Percentiles rank a stretch among this genome's conserved stretches.
These are phyloP conservation scores for Rhinophrynus dorsalis DNA, from an alignment of 2,797 vertebrate species.

Conservation along the genomic window DNA sequence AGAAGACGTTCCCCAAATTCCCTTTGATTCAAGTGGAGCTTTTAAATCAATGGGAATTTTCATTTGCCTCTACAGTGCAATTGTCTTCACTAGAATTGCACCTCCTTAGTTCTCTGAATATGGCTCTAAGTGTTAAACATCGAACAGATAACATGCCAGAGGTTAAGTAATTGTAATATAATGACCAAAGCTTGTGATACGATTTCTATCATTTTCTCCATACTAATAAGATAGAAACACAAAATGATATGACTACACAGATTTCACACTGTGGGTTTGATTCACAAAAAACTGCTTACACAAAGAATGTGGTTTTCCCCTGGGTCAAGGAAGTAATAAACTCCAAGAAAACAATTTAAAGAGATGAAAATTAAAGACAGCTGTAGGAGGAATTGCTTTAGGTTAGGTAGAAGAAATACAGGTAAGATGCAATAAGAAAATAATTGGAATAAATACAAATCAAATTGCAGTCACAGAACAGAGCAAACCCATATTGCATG, in stretches of 20 bases:
- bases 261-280: not conserved
- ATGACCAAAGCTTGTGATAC: no score
- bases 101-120: no score
- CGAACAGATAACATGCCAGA: no score
- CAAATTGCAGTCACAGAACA: not conserved
- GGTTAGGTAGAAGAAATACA: constrained; percentile 12
- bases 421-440: constrained; percentile 33
- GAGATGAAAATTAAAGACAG: constrained; percentile 48
- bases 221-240: not conserved
- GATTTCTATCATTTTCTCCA: not conserved
- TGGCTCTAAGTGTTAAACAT: no score
- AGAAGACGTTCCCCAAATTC: no score
- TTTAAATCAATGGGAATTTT: no score
- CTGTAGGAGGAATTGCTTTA: constrained; percentile 38
- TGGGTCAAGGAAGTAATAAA: constrained; percentile 38
- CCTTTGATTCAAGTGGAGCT: no score
- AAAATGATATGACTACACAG: not conserved
- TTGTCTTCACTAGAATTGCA: no score
- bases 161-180: no score
- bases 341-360: constrained; percentile 43
- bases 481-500: not conserved
- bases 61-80: no score
- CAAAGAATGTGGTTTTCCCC: constrained; percentile 39
- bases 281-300: constrained; percentile 34
- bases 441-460: constrained; percentile 29